phyloP scores from a whole-genome alignment of 2,797 vertebrate species.

The Coccyzus lansbergi region DNA sequence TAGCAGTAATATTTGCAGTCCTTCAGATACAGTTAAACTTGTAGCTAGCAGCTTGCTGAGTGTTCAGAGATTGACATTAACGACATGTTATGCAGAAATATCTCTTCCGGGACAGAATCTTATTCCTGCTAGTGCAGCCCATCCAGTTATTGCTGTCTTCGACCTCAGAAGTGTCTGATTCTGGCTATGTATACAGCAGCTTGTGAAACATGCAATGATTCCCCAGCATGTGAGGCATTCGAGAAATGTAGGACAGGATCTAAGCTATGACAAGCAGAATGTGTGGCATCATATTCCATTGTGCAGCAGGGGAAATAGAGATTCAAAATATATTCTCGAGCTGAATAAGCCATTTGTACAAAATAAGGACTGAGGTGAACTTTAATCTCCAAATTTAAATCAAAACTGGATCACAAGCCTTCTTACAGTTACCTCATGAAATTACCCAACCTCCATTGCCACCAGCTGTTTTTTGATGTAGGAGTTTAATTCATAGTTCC shows the following conservation, averaged over 20 bases:
- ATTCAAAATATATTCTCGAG: conserved; percentile 36
- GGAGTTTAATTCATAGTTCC: conserved; percentile 10
- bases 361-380: conserved; percentile 18
- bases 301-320: conserved; percentile 9
- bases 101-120: conserved; percentile 22
- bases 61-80: conserved; percentile 6
- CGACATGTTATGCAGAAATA: conserved; percentile 23
- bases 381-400: neutral
- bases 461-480: neutral
- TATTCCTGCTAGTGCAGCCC: neutral
- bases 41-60: neutral
- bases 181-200: conserved; percentile 22
- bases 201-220: conserved; percentile 31
- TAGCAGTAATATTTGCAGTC: neutral
- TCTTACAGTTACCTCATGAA: neutral
- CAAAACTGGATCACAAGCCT: neutral
- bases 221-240: conserved; percentile 19
- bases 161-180: conserved; percentile 22
- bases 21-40: neutral
- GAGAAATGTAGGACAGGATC: conserved; percentile 49
- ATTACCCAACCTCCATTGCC: neutral
- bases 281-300: conserved; percentile 51
- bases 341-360: conserved; percentile 29
- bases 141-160: neutral
- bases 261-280: conserved; percentile 41